Percentiles rank a stretch among this genome's conserved stretches.
Conservation (phyloP, 1,140 invertebrate genomes). For the Drosophila busckii region DNA sequence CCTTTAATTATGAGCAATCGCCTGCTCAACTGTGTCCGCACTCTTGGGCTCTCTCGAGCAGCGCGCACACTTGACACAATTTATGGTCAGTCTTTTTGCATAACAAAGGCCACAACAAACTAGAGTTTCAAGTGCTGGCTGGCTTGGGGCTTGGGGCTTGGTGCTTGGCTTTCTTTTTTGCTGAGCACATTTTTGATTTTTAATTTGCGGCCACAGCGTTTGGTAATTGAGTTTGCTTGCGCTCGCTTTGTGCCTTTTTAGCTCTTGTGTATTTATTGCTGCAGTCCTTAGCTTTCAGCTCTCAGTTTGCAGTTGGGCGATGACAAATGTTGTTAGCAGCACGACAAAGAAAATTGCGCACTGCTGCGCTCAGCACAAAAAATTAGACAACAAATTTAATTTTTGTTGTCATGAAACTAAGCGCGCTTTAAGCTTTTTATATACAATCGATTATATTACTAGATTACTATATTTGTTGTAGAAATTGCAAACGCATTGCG, state of each 20-base stretch:
- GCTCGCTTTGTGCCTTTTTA: slow-evolving; percentile 10
- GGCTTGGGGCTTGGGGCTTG: slow-evolving; percentile 7
- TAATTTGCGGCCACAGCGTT: slow-evolving; percentile 35
- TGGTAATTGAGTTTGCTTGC: slow-evolving; percentile 55
- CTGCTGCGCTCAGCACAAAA: slow-evolving; percentile 27
- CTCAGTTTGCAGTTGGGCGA: slow-evolving; percentile 6
- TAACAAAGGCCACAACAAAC: slow-evolving; percentile 55
- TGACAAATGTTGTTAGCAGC: slow-evolving; percentile 10
- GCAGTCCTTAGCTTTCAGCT: slow-evolving; percentile 11
- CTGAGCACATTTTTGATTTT: slow-evolving; percentile 38
- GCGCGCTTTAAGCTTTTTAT: too few relatives aligned
- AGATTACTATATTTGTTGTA: slow-evolving; percentile 13
- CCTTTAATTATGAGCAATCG: slow-evolving; percentile 61
- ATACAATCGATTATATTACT: too few relatives aligned
- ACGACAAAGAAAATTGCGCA: slow-evolving; percentile 9
- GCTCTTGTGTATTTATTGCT: slow-evolving; percentile 36
- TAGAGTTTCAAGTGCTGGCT: slow-evolving; percentile 22
- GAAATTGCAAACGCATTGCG: slow-evolving; percentile 33
- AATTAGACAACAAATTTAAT: slow-evolving; percentile 26
- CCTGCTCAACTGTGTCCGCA: background rate
- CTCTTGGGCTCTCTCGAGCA: background rate
- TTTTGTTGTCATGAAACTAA: too few relatives aligned
- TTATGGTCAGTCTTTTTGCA: slow-evolving; percentile 56
- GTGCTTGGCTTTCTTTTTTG: background rate
- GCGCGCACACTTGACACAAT: slow-evolving; percentile 55